Evolutionary conservation across 1,140 invertebrate genomes (phyloP), one percentile per base, ranked within the genome.

Genomic region (Pomacea maculata): DNA sequence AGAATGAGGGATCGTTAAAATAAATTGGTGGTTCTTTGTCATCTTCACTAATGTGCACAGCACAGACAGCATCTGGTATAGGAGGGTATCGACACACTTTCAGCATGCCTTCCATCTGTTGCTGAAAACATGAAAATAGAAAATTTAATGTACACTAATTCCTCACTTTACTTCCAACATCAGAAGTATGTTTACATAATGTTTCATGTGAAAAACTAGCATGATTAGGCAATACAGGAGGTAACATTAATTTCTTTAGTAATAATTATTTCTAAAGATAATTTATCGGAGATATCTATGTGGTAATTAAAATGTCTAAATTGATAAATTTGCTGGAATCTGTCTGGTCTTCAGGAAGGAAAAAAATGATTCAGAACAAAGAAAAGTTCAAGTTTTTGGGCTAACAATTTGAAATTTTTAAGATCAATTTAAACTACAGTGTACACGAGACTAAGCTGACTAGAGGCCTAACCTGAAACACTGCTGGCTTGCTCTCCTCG

Each of bases 61-160:
- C 75, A 83, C 87, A 88, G 3, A 83, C 73, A 68, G 83, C 84
- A 75, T 88, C 87, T 11, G 87, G 85, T n/a, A 61, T 29, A 25
- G 87, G 86, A 8, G 87, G 86, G 70, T 71, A 83, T 54, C 77
- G 82, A 78, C 84, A 83, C 65, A 78, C 10, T n/a, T 83, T 75
- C 54, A 84, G 29, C 29, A 88, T 57, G 10, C 85, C 74, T 54
- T 83, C 82, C 17, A 88, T 63, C 19, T 75, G 57, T 54, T 72
- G 81, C 87, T 88, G 81, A n/a, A 82, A 82, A 45, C 80, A 10
- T 6, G 25, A 45, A 25, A 12, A 63, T 1, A 14, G 61, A 45
- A 76, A 70, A 8, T 70, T n/a, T 6, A 25, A 6, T 11, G 11
- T 12, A n/a, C 1, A 70, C 11, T 25, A 25, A 11, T 25, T 34